Evolutionary conservation across 2,113 vertebrate genomes (phyloP), one percentile per base, ranked within the genome.

Genomic region (Canis aureus): DNA sequence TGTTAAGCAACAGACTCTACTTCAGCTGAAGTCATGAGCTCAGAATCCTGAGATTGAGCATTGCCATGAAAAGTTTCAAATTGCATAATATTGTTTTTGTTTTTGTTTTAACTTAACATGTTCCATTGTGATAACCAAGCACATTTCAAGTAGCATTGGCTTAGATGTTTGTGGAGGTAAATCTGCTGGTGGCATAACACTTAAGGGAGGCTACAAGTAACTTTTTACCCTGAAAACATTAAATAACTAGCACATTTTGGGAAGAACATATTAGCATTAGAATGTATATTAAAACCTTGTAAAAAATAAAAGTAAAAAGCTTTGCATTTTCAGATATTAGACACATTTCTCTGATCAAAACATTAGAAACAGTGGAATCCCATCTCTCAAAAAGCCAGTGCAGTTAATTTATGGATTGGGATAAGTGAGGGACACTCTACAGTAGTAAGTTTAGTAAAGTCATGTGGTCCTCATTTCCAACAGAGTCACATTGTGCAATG

Each of bases 391-490:
- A 71, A 29, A 83, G 15, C 8, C 11, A 51, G 7, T 66, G 8
- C 27, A 51, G 25, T 20, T 38, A 66, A 71, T 19, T 73, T 38
- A 67, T 9, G 8, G 49, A 51, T 79, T 20, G 55, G 6, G 3
- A 23, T 51, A 94, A 89, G 55, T 49, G 69, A 78, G 15, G 76
- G 4, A 23, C 13, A n/a, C 16, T 89, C 9, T 25, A 32, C 1
- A 79, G 23, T 5, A 83, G 53, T 83, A 96, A 96, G 32, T 57
- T 62, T 17, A 51, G 19, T 71, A 49, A 90, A 86, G 3, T 20
- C 23, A 32, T 51, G 38, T n/a, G 76, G 15, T 85, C 23, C 3
- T 90, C 51, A 66, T 59, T 90, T 81, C 19, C 23, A 66, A 53
- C 22, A 83, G 22, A 76, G 29, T 19, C 4, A 22, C 32, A 27